A percentile compares a stretch with the other conserved stretches of the same genome.
Evolutionary conservation across 2,888 invertebrate genomes (phyloP).

Genomic region (Microplitis deprimator): DNA sequence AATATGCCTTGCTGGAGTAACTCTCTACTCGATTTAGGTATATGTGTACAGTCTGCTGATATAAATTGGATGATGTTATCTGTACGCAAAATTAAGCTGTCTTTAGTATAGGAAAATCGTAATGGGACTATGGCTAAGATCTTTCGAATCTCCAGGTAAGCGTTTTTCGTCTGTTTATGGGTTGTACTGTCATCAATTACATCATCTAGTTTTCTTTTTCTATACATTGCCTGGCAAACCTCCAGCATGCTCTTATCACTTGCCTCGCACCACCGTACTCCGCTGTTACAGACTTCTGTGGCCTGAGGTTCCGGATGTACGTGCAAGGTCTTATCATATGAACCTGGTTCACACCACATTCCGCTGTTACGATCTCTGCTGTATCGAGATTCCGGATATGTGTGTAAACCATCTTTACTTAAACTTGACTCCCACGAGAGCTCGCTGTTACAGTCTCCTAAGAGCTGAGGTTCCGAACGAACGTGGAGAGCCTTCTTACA

Average conservation of each 20-base stretch:
- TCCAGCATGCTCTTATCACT: neutral
- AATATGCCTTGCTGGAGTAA: no score
- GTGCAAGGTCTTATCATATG: neutral
- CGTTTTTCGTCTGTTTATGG: neutral
- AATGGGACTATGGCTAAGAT: neutral
- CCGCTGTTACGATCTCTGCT: neutral
- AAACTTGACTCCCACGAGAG: no score
- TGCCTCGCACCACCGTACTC: neutral
- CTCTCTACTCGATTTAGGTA: no score
- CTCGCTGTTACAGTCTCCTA: no score
- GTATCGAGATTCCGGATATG: no score
- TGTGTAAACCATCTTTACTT: no score
- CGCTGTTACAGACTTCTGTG: neutral
- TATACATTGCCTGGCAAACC: no score
- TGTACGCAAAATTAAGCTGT: neutral
- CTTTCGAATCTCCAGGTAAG: neutral
- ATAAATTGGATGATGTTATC: no score
- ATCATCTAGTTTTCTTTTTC: neutral
- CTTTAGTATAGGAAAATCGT: neutral
- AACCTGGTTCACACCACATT: neutral
- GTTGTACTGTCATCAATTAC: neutral
- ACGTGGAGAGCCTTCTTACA: no score
- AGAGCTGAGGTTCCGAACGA: no score
- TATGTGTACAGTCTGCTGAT: no score
- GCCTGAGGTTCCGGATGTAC: neutral